Evolutionary conservation across 2,113 vertebrate genomes (phyloP).

Genomic region (Heterotilapia buettikoferi): DNA sequence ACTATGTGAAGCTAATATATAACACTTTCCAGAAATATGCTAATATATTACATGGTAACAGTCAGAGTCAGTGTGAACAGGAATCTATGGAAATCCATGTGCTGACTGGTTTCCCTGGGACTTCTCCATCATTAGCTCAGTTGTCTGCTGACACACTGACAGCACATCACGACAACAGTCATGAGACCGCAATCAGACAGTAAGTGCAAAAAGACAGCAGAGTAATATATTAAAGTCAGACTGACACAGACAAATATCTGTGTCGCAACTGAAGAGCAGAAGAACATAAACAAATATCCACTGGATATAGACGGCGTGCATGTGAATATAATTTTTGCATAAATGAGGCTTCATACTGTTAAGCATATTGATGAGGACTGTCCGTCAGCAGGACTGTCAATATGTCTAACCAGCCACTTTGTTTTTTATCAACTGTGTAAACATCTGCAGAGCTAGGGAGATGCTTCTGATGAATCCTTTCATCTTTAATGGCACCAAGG

Average conservation of each 20-base stretch:
- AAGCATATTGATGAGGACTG: not conserved
- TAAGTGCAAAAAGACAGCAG: not conserved
- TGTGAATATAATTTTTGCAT: not conserved
- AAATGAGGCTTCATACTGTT: not conserved
- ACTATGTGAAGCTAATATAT: not conserved
- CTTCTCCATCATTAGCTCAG: not conserved
- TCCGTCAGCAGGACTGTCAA: not conserved
- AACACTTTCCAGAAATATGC: rapidly evolving
- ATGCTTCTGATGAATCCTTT: not conserved
- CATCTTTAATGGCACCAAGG: not conserved
- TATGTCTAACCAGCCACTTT: not conserved
- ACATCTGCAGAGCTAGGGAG: not conserved
- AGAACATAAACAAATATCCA: not conserved
- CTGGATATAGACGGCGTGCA: rapidly evolving
- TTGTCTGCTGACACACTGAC: not conserved
- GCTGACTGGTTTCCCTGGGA: not conserved
- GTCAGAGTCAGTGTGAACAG: not conserved
- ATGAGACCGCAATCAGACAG: not conserved
- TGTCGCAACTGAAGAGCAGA: not conserved
- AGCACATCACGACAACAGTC: not conserved
- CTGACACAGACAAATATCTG: not conserved
- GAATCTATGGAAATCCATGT: not conserved
- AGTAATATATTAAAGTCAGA: not conserved
- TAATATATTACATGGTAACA: not conserved
- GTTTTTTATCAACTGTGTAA: not conserved